Evolutionary conservation across 1,140 invertebrate genomes (phyloP), one percentile per base, ranked within the genome.

Genomic region (Venturia canescens): DNA sequence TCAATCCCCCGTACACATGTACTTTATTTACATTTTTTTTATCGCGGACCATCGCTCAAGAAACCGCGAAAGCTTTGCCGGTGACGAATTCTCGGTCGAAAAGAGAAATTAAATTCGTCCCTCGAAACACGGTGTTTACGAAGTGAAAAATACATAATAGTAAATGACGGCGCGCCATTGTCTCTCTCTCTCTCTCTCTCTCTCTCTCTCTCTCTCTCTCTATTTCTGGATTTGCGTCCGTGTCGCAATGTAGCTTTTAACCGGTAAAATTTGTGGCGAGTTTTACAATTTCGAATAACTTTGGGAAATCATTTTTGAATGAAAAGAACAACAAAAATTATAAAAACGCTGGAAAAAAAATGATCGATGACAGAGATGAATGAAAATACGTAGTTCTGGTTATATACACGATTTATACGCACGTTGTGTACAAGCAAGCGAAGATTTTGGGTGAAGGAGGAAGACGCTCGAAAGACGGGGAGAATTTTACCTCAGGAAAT

Each of bases 1-100:
- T 66, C 23, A 13, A 3, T 4, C 27, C 11, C 13, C 60, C 27
- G 60, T 26, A 66, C 3, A 66, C 27, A 63, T 23, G 57, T 26
- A 26, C 1, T 66, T 66, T 66, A 23, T 66, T 66, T 72, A 44
- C 38, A 18, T 72, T 72, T 38, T 15, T 72, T 72, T 72, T 26
- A 72, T 72, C 34, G 23, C 27, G 27, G 48, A 72, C 31, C 21
- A 4, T 15, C 21, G 23, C 23, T 23, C 23, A 15, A 27, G 21
- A 13, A 27, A 66, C 9, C 4, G 27, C 27, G 13, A 66, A 57
- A 53, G 13, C 1, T 18, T 23, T 66, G 60, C 2, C 27, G 23
- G 21, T 29, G 21, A 66, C 23, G 3, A 66, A 66, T 66, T 26
- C 26, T 26, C 9, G 60, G 60, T 23, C 0, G 3, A 13, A 66